Evolutionary conservation across 2,113 vertebrate genomes (phyloP).

Genomic region (Siphamia tubifer): DNA sequence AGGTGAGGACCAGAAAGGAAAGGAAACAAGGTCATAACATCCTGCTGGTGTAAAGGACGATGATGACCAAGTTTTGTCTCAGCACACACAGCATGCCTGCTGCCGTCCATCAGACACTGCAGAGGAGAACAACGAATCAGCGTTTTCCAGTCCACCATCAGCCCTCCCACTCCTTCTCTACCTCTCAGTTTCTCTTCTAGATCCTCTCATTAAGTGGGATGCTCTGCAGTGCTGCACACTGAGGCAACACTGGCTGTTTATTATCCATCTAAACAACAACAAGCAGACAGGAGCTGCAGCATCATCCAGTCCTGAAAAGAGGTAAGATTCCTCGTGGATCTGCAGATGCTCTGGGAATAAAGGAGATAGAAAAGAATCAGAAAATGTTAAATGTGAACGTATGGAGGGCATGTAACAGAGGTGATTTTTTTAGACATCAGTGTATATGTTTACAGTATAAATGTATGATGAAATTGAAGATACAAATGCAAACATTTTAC

Average conservation of each 20-base stretch:
- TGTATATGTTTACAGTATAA: background rate
- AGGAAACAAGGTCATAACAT: slow-evolving; percentile 33
- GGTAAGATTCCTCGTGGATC: slow-evolving; percentile 45
- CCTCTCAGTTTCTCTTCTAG: slow-evolving; percentile 7
- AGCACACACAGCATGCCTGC: background rate
- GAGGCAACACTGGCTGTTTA: background rate
- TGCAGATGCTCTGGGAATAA: background rate
- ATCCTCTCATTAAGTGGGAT: slow-evolving; percentile 13
- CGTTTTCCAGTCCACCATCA: background rate
- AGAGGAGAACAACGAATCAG: slow-evolving; percentile 65
- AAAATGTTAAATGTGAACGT: background rate
- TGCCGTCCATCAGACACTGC: slow-evolving; percentile 46
- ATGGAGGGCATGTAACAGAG: background rate
- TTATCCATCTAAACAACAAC: background rate
- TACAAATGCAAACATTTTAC: background rate
- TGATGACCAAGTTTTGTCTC: slow-evolving; percentile 15
- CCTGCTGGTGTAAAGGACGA: slow-evolving; percentile 8
- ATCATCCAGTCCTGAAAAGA: slow-evolving; percentile 29
- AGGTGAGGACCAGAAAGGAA: slow-evolving; percentile 1
- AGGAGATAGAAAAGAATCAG: background rate
- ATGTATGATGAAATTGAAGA: background rate
- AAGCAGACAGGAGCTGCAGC: slow-evolving; percentile 23
- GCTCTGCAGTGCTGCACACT: slow-evolving; percentile 44
- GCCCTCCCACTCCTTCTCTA: slow-evolving; percentile 41
- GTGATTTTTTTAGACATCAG: background rate